A percentile compares a stretch with the other conserved stretches of the same genome.
Evolutionary conservation across 1,140 invertebrate genomes (phyloP).

Genomic region (Drosophila novamexicana): DNA sequence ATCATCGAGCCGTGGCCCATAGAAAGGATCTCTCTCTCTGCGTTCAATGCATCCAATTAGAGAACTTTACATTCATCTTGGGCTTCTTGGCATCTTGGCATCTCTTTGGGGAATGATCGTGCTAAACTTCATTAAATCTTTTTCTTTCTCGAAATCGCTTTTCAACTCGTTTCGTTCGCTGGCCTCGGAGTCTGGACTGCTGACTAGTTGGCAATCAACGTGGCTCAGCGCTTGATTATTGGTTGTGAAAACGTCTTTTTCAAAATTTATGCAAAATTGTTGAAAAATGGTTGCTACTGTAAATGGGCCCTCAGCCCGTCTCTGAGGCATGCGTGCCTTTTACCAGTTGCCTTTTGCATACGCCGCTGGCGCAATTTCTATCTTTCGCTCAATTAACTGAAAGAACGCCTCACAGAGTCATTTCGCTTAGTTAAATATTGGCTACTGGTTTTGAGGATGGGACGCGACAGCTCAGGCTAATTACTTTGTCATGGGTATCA

Average conservation of each 20-base stretch:
- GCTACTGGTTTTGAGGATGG: constrained; percentile 62
- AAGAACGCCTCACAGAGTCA: constrained; percentile 30
- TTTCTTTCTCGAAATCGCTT: constrained; percentile 50
- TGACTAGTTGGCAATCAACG: constrained; percentile 48
- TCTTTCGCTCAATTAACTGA: constrained; percentile 34
- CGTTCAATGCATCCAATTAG: constrained; percentile 76
- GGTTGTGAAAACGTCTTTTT: constrained; percentile 74
- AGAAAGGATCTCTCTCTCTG: constrained; percentile 37
- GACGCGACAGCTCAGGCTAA: constrained; percentile 11
- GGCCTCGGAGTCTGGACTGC: neutral
- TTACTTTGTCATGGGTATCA: constrained; percentile 25
- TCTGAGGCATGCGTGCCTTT: constrained; percentile 19
- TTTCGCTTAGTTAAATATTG: constrained; percentile 59
- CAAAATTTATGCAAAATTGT: constrained; percentile 79
- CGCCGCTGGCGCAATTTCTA: constrained; percentile 36
- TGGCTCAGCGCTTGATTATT: constrained; percentile 63
- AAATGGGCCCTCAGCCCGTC: constrained; percentile 52
- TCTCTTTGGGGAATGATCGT: constrained; percentile 71
- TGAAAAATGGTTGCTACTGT: constrained; percentile 79
- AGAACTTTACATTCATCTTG: constrained; percentile 43
- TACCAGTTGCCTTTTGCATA: constrained; percentile 19
- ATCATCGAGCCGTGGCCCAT: neutral
- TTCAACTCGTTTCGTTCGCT: constrained; percentile 42
- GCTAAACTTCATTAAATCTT: constrained; percentile 83
- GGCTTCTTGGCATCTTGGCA: constrained; percentile 26